These are phyloP conservation scores for Parthenolecanium corni DNA, from an alignment of 2,888 invertebrate genomes.

Conservation along the genomic window DNA sequence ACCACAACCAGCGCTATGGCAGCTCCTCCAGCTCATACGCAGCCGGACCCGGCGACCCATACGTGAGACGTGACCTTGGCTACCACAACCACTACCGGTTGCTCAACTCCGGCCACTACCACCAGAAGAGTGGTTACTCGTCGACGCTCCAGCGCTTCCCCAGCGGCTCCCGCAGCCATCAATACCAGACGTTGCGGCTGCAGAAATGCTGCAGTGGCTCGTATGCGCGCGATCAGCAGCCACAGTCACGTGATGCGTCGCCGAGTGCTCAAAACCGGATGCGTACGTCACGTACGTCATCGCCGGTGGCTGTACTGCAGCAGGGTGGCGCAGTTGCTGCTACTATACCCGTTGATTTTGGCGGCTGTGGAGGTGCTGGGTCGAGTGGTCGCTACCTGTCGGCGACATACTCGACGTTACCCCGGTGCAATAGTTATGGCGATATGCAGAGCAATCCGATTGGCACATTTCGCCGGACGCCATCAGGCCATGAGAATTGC, in stretches of 20 bases:
- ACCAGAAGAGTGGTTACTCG: slow-evolving; percentile 10
- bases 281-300: slow-evolving; percentile 11
- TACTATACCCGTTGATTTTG: slow-evolving; percentile 3
- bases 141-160: background rate
- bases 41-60: slow-evolving; percentile 43
- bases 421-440: slow-evolving; percentile 25
- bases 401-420: slow-evolving; percentile 13
- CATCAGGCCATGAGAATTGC: slow-evolving; percentile 3
- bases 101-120: slow-evolving; percentile 35
- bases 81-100: slow-evolving; percentile 43
- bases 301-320: slow-evolving; percentile 16
- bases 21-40: background rate
- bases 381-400: slow-evolving; percentile 13
- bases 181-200: slow-evolving; percentile 12
- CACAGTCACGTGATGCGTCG: slow-evolving; percentile 11
- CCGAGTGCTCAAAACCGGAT: slow-evolving; percentile 15
- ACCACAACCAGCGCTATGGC: slow-evolving; percentile 23
- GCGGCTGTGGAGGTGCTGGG: background rate
- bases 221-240: background rate
- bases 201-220: slow-evolving; percentile 10
- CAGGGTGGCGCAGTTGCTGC: slow-evolving; percentile 7
- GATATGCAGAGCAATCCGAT: slow-evolving; percentile 19
- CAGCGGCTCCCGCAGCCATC: slow-evolving; percentile 1
- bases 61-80: slow-evolving; percentile 42
- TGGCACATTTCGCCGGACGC: slow-evolving; percentile 8